These are phyloP conservation scores for Dysidea cf. avara DNA, from an alignment of 37 sponge, comb jelly and placozoan genomes.

Conservation along the genomic window DNA sequence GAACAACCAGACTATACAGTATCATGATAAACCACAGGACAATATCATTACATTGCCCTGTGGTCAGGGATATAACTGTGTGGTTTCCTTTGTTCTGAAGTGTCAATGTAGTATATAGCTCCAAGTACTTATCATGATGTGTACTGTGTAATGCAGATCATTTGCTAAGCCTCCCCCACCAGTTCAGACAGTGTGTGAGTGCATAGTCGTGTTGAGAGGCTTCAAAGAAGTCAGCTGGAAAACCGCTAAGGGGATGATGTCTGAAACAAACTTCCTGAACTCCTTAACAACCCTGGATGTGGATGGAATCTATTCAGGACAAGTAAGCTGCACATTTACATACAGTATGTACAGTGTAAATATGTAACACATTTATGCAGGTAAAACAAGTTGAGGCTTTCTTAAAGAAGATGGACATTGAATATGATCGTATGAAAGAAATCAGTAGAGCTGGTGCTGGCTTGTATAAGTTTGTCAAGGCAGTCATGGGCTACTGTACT, in stretches of 20 bases:
- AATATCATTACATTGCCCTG: too few relatives aligned
- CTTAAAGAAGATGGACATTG: constrained; percentile 79
- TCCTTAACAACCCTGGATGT: constrained; percentile 91
- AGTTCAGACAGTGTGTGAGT: constrained; percentile 98
- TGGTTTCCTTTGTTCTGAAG: too few relatives aligned
- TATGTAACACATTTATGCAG: constrained; percentile 13
- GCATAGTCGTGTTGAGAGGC: constrained; percentile 84
- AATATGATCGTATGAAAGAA: constrained; percentile 79
- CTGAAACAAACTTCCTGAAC: constrained; percentile 90
- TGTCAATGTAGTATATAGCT: too few relatives aligned
- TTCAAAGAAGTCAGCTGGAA: constrained; percentile 93
- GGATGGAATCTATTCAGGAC: constrained; percentile 77
- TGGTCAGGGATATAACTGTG: too few relatives aligned
- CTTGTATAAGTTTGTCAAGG: constrained; percentile 92
- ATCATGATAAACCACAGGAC: too few relatives aligned
- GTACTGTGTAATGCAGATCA: constrained; percentile 58
- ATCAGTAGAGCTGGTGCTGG: constrained; percentile 96
- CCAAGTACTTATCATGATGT: too few relatives aligned
- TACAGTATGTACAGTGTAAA: not conserved
- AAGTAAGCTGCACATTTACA: constrained; percentile 45
- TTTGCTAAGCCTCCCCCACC: constrained; percentile 95
- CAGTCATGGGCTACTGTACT: constrained; percentile 96
- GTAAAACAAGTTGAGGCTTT: constrained; percentile 47
- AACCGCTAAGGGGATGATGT: constrained; percentile 98
- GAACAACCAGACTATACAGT: too few relatives aligned